Base-by-base conservation (phyloP, 1,140 invertebrate genomes). In the Caenorhabditis briggsae region DNA sequence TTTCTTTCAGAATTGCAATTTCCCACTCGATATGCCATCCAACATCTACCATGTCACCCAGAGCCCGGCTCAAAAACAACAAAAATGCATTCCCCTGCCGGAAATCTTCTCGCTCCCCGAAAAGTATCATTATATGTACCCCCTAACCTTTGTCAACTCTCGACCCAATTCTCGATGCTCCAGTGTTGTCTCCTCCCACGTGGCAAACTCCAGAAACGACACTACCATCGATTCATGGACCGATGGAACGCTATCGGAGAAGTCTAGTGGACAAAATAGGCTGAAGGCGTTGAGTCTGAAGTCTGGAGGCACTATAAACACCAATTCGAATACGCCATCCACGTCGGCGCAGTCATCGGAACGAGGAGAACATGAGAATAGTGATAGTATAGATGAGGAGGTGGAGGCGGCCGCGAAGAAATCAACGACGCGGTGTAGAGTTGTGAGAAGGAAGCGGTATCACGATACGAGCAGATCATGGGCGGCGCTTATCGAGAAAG, bases 11-110 rank as follows among this genome's bases (percentile, higher is more conserved):
- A 14, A 18, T 2, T 78, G 70, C 46, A 48, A 78, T 11, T 78
- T 78, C 20, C 70, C 70, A 12, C 20, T 78, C 25, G 70, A 78
- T 23, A 78, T 78, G 70, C 70, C 70, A 20, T 33, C 70, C 6
- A 33, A 50, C 20, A 41, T 78, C 46, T 78, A 78, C 12, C 70
- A 78, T 23, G 70, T 78, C n/a, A 18, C 6, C n/a, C 70, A 78
- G 23, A 78, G 25, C 23, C 25, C 70, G 5, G 9, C 9, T 18
- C 46, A 78, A 50, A 78, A 78, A 53, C n/a, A 8, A 11, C 46
- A 78, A 78, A 78, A 78, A 53, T 50, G 43, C n/a, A 50, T 78
- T 53, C 70, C 70, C 9, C 46, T 78, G 5, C 70, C 70, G 12
- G 9, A 53, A 7, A 78, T 78, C 20, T 5, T 18, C 14, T 8